Evolutionary conservation across 2,797 vertebrate genomes (phyloP), one percentile per base, ranked within the genome.

Genomic region (Tauraco hartlaubi): DNA sequence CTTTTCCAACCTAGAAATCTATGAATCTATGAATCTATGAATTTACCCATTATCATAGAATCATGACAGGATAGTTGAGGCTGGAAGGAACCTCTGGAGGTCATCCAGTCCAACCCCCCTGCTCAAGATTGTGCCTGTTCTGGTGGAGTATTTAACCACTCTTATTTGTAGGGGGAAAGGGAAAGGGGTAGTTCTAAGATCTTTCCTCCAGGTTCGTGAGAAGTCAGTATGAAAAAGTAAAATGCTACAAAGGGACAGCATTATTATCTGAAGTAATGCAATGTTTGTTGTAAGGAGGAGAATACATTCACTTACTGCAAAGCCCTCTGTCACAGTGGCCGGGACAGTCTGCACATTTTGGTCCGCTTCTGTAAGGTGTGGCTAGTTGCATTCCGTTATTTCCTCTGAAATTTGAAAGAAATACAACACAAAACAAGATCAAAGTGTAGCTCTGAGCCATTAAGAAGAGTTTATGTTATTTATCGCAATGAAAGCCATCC

Each of bases 251-350:
- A 46, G 55, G 49, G 62, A 5, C 11, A 13, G 19, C 2, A 3
- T 64, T 23, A 25, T 19, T 35, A n/a, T 41, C 11, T 9, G 15
- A 75, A 22, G 21, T 10, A 56, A 12, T 4, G 12, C 8, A n/a
- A 10, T 7, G 20, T 5, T 71, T 63, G n/a, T 54, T 63, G 41
- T 3, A 26, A 74, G 48, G 29, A 51, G 22, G 7, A 63, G 49
- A 46, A 49, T 19, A 8, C 4, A 21, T 35, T 22, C 48, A 98
- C 97, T 96, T 97, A 97, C 97, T 97, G 92, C 98, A 97, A 71
- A 98, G 96, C 14, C 96, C 95, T 51, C 66, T 92, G 11, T 97
- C 97, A 23, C 96, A 97, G 44, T 96, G 66, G 9, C 69, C 22
- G 0, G 92, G 96, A 61, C 97, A 97, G 31, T 97, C 97, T 58